Evolutionary conservation across 2,113 vertebrate genomes (phyloP).

Genomic region (Sturnira hondurensis): DNA sequence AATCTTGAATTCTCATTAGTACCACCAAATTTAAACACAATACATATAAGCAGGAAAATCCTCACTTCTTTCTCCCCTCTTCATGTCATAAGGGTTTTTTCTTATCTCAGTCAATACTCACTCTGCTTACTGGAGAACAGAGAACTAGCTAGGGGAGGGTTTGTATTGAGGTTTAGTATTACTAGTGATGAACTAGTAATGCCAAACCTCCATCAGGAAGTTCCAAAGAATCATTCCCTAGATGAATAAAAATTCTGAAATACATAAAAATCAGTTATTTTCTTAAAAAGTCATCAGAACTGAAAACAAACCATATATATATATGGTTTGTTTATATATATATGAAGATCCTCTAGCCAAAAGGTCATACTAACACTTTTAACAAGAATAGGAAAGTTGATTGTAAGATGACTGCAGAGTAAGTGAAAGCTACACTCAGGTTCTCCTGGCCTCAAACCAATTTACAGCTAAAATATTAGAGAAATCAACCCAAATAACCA

Average conservation of each 20-base stretch:
- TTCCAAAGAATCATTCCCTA: neutral
- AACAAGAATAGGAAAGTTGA: constrained; percentile 29
- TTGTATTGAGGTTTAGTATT: constrained; percentile 3
- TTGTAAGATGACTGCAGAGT: no score
- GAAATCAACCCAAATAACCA: no score
- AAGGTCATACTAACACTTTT: constrained; percentile 17
- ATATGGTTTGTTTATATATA: no score
- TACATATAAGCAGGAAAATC: neutral
- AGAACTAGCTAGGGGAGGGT: neutral
- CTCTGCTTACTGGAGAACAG: neutral
- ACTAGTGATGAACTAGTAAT: neutral
- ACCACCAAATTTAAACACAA: neutral
- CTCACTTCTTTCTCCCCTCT: neutral
- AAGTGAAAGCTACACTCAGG: no score
- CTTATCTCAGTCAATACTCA: constrained; percentile 20
- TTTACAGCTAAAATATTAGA: no score
- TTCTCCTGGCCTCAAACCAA: no score
- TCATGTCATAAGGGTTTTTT: neutral
- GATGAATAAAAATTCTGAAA: constrained; percentile 19
- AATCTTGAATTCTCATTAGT: neutral
- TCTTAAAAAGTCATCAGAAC: constrained; percentile 21
- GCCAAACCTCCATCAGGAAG: constrained; percentile 6
- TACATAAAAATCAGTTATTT: constrained; percentile 23
- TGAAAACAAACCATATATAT: neutral
- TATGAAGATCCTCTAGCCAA: neutral